These are phyloP conservation scores for Anguilla rostrata DNA, from an alignment of 2,113 vertebrate species.

Conservation along the genomic window DNA sequence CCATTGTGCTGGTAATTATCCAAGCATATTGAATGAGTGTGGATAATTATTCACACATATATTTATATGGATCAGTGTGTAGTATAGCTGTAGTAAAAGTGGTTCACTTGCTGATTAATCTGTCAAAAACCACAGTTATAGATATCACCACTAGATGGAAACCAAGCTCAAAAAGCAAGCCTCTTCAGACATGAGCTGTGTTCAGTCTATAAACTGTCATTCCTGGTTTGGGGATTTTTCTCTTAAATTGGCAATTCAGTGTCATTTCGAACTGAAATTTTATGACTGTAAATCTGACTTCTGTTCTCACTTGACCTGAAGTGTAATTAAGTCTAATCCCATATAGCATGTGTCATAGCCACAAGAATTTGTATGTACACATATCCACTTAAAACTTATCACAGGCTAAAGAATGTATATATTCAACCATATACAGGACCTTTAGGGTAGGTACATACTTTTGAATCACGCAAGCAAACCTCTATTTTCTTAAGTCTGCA, in stretches of 20 bases:
- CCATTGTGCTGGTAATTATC: too few species aligned
- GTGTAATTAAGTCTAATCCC: too few species aligned
- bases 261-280: background rate
- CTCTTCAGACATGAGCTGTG: background rate
- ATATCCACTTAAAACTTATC: too few species aligned
- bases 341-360: background rate
- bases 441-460: background rate
- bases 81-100: too few species aligned
- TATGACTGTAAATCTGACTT: background rate
- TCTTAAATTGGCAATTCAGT: background rate
- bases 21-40: too few species aligned
- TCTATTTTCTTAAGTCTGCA: background rate
- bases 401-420: too few species aligned
- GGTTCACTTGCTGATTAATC: too few species aligned
- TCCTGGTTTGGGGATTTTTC: background rate
- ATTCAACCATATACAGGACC: too few species aligned
- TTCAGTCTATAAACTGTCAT: background rate
- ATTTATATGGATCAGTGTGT: too few species aligned
- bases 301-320: background rate
- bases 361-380: background rate
- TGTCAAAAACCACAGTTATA: too few species aligned
- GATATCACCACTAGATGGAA: slow-evolving; percentile 10
- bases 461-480: background rate
- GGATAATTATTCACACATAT: too few species aligned
- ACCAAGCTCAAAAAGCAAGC: background rate